A percentile compares a stretch with the other conserved stretches of the same genome.
These are phyloP conservation scores for Nipponia nippon DNA, from an alignment of 2,113 vertebrate species.

Conservation along the genomic window DNA sequence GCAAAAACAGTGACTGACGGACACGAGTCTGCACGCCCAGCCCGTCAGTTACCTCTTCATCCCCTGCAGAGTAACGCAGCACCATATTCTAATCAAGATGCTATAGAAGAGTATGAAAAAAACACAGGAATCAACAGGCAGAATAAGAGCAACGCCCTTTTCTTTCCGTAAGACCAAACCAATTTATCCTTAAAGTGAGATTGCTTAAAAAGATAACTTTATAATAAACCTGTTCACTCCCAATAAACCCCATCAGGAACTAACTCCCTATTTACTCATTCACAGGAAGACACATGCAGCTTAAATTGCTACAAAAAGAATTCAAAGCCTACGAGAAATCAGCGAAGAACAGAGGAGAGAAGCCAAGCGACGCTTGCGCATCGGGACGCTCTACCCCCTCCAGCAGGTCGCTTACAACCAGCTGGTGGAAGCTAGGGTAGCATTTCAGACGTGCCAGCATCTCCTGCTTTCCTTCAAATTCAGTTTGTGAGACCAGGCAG, in stretches of 20 bases:
- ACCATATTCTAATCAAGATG: background rate
- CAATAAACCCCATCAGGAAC: background rate
- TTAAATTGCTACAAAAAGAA: background rate
- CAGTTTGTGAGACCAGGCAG: background rate
- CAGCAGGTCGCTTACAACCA: background rate
- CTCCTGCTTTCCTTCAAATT: background rate
- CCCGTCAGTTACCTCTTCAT: background rate
- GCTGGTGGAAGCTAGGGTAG: background rate
- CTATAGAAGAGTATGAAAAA: background rate
- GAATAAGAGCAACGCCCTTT: background rate
- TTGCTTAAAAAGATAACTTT: background rate
- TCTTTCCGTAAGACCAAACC: background rate
- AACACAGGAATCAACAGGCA: background rate
- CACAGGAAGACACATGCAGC: background rate
- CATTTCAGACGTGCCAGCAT: accelerated
- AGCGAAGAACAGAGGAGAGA: background rate
- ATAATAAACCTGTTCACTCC: background rate
- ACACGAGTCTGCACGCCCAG: background rate
- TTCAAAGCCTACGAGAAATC: background rate
- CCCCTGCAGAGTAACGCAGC: background rate
- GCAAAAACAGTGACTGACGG: background rate
- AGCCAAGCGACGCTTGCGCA: background rate
- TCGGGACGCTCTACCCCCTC: background rate
- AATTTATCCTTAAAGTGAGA: background rate
- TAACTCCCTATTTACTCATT: background rate